These are phyloP conservation scores for Hipparchia semele DNA, from an alignment of 2,888 invertebrate species.

Conservation along the genomic window DNA sequence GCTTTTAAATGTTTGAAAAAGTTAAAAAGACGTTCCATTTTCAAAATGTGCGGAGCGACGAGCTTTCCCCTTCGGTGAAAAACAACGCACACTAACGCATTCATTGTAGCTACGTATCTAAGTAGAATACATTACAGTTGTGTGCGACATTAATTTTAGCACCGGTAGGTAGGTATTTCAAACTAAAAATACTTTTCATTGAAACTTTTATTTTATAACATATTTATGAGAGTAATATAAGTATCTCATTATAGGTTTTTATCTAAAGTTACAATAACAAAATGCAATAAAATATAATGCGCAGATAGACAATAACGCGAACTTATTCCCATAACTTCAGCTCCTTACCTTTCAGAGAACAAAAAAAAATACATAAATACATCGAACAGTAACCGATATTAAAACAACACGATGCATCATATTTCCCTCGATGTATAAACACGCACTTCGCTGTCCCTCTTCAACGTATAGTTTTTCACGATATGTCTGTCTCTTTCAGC, in stretches of 20 bases:
- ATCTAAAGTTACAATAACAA: conserved; percentile 13
- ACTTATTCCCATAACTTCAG: conserved; percentile 36
- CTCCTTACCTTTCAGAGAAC: conserved; percentile 64
- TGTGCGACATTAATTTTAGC: conserved; percentile 31
- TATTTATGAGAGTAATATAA: neutral
- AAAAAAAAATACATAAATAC: conserved; percentile 65
- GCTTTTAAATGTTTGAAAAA: conserved; percentile 63
- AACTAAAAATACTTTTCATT: neutral
- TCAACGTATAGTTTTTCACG: conserved; percentile 56
- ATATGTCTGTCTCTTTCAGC: conserved; percentile 52
- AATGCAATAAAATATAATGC: conserved; percentile 28
- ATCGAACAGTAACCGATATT: conserved; percentile 77
- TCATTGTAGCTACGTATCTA: conserved; percentile 21
- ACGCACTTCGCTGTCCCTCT: conserved; percentile 63
- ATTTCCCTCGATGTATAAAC: conserved; percentile 71
- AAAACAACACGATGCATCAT: conserved; percentile 81
- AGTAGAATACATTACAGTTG: neutral
- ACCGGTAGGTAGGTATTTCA: neutral
- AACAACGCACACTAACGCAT: conserved; percentile 55
- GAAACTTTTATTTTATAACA: neutral
- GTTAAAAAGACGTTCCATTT: conserved; percentile 71
- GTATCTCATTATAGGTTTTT: conserved; percentile 13
- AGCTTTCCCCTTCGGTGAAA: conserved; percentile 69
- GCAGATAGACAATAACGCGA: conserved; percentile 31
- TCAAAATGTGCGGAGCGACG: conserved; percentile 62